Conservation (phyloP, 2,797 vertebrate genomes). For the Coendou prehensilis region DNA sequence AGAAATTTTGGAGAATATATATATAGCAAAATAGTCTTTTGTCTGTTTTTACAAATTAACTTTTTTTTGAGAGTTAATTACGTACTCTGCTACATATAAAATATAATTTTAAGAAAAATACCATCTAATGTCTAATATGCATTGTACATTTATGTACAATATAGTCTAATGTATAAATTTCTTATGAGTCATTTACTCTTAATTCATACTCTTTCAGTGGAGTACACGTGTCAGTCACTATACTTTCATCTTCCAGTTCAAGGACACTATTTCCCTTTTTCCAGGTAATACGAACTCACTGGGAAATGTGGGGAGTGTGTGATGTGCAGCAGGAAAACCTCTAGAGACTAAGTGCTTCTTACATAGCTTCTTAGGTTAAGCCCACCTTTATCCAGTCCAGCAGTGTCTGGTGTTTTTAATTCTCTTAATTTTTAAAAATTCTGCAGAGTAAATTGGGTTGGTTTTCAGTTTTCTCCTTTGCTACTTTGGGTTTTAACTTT, state of each 20-base stretch:
- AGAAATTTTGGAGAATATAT: neutral
- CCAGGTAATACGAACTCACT: neutral
- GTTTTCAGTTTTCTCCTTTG: neutral
- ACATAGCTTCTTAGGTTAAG: neutral
- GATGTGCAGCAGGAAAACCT: neutral
- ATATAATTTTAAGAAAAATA: conserved; percentile 46
- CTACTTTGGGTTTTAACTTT: conserved; percentile 6
- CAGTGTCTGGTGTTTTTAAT: neutral
- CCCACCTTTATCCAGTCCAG: neutral
- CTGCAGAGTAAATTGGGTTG: neutral
- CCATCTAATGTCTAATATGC: neutral
- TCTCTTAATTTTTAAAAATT: neutral
- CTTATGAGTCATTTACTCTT: neutral
- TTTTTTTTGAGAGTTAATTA: neutral
- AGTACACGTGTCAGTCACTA: neutral
- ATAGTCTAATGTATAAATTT: neutral
- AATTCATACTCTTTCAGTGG: neutral
- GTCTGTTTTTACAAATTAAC: neutral
- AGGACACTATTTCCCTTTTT: neutral
- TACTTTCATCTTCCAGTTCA: neutral
- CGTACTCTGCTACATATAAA: neutral
- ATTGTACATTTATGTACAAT: neutral
- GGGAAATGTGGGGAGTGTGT: neutral
- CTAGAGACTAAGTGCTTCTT: neutral
- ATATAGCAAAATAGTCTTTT: neutral